phyloP scores from a whole-genome alignment of 2,113 vertebrate genomes.

The Chelonoidis abingdonii region DNA sequence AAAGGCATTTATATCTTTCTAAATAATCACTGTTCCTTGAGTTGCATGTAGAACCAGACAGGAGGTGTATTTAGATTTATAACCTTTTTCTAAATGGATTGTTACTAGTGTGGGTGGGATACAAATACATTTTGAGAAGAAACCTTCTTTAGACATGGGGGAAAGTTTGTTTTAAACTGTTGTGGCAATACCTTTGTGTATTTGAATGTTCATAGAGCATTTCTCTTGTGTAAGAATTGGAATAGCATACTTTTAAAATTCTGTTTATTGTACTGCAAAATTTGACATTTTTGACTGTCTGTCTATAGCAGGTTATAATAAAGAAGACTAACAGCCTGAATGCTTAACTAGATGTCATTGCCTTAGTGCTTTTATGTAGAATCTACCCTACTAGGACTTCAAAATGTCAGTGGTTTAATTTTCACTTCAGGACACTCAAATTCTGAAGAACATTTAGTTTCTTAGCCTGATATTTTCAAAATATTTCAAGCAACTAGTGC shows the following conservation, averaged over 20 bases:
- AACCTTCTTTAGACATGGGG: accelerated
- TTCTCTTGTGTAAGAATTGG: neutral
- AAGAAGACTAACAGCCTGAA: neutral
- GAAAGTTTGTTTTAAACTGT: neutral
- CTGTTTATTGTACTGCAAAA: neutral
- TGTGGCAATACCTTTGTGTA: neutral
- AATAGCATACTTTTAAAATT: neutral
- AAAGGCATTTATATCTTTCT: constrained; percentile 3
- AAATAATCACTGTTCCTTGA: neutral
- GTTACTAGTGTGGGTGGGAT: accelerated
- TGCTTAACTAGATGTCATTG: neutral
- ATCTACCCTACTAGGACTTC: neutral
- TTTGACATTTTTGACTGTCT: neutral
- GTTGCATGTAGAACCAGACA: neutral
- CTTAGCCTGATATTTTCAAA: neutral
- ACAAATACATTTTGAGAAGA: accelerated
- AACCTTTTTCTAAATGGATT: neutral
- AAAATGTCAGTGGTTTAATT: constrained; percentile 39
- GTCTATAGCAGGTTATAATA: neutral
- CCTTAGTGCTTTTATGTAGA: neutral
- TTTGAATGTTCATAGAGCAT: neutral
- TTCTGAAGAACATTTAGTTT: constrained; percentile 1
- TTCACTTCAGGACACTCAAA: constrained; percentile 21
- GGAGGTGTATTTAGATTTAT: neutral
- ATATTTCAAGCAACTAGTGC: neutral